phyloP scores from a whole-genome alignment of 2,113 vertebrate genomes.

The Phylloscopus trochiloides region DNA sequence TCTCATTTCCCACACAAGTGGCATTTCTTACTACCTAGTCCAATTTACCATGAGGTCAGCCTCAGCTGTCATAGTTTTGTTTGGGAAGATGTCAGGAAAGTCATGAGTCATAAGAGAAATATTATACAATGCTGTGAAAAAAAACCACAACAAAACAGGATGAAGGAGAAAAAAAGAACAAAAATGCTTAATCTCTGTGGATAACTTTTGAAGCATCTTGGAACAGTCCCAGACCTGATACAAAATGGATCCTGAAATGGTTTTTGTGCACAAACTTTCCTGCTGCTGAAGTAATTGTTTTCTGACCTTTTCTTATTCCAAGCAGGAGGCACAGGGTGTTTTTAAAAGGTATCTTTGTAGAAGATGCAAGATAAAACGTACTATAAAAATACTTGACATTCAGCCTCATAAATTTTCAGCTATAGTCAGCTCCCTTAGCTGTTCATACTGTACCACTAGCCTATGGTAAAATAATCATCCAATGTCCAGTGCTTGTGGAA shows the following conservation, averaged over 20 bases:
- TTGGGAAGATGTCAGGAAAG: background rate
- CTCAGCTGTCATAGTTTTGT: background rate
- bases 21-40: background rate
- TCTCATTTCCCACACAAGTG: background rate
- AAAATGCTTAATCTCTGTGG: background rate
- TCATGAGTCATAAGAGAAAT: background rate
- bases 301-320: background rate
- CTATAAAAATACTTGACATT: background rate
- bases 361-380: background rate
- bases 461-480: background rate
- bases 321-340: background rate
- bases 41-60: background rate
- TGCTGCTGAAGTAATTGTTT: background rate
- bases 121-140: background rate
- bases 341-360: background rate
- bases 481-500: background rate
- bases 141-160: background rate
- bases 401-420: background rate
- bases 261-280: background rate
- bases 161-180: background rate
- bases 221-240: background rate
- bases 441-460: background rate
- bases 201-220: background rate
- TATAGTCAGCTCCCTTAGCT: background rate
- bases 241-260: background rate